A percentile compares a stretch with the other conserved stretches of the same genome.
phyloP scores from a whole-genome alignment of 2,888 invertebrate species.

The Drosophila monieri region DNA sequence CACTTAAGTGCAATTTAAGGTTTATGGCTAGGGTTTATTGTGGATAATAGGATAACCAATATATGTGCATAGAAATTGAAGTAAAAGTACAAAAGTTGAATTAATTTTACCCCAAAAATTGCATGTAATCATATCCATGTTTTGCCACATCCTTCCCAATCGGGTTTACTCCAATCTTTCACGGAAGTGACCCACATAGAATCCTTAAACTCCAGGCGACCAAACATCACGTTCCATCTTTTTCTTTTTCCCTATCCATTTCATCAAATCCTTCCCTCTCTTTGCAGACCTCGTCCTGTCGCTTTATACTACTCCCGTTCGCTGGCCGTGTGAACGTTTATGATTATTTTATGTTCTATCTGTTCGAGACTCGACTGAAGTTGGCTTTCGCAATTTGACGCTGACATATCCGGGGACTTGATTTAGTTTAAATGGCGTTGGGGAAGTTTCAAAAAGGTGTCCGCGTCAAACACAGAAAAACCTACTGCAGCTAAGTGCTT shows the following conservation, averaged over 20 bases:
- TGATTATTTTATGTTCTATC: constrained; percentile 70
- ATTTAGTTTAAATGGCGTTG: constrained; percentile 73
- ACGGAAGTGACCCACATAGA: constrained; percentile 57
- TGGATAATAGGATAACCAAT: background rate
- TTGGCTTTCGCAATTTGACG: constrained; percentile 64
- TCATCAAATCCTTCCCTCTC: constrained; percentile 53
- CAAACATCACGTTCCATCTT: constrained; percentile 51
- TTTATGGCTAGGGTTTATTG: constrained; percentile 24
- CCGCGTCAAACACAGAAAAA: background rate
- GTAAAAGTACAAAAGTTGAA: too few species aligned
- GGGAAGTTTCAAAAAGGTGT: background rate
- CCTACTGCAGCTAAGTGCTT: too few species aligned
- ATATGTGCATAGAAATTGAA: too few species aligned
- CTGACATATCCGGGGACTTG: constrained; percentile 61
- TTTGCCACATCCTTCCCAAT: constrained; percentile 19
- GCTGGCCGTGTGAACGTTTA: constrained; percentile 66
- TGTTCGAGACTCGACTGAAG: constrained; percentile 57
- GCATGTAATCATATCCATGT: background rate
- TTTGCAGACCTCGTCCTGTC: constrained; percentile 28
- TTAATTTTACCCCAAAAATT: background rate
- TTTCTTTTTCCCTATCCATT: constrained; percentile 55
- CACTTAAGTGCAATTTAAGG: constrained; percentile 68
- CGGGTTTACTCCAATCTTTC: constrained; percentile 16
- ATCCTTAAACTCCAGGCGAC: constrained; percentile 19
- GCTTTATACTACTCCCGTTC: constrained; percentile 38